Conservation (phyloP, 1,140 invertebrate species). For the Drosophila repleta region DNA sequence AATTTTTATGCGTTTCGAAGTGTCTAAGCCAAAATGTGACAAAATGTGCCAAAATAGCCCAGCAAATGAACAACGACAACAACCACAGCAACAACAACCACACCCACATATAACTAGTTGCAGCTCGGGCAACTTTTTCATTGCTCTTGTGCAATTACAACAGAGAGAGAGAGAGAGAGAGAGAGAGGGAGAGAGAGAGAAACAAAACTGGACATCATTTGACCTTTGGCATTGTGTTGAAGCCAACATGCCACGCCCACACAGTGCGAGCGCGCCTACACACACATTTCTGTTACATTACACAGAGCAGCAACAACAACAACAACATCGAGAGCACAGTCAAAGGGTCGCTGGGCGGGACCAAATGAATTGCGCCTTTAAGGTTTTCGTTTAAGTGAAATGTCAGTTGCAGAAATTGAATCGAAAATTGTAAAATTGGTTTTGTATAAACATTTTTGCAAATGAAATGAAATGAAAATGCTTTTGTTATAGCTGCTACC, state of each 20-base stretch:
- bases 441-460: constrained; percentile 82
- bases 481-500: constrained; percentile 69
- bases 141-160: constrained; percentile 22
- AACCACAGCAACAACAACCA: not conserved
- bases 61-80: constrained; percentile 9
- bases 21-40: constrained; percentile 40
- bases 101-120: not conserved
- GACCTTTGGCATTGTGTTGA: constrained; percentile 14
- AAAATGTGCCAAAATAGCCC: constrained; percentile 46
- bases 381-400: constrained; percentile 83
- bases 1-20: constrained; percentile 65
- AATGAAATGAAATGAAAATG: constrained; percentile 79
- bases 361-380: constrained; percentile 77
- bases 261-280: not conserved
- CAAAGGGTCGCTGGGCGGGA: constrained; percentile 25
- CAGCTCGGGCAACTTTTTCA: constrained; percentile 34
- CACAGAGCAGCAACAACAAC: not conserved
- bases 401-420: constrained; percentile 82
- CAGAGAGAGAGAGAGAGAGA: not conserved
- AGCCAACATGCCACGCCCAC: constrained; percentile 19
- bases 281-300: constrained; percentile 14
- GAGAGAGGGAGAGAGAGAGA: not conserved
- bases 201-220: constrained; percentile 31
- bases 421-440: constrained; percentile 83
- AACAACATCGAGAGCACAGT: constrained; percentile 22